Percentiles rank a stretch among this genome's conserved stretches.
Conservation (phyloP, 2,113 vertebrate genomes). For the Nymphicus hollandicus region DNA sequence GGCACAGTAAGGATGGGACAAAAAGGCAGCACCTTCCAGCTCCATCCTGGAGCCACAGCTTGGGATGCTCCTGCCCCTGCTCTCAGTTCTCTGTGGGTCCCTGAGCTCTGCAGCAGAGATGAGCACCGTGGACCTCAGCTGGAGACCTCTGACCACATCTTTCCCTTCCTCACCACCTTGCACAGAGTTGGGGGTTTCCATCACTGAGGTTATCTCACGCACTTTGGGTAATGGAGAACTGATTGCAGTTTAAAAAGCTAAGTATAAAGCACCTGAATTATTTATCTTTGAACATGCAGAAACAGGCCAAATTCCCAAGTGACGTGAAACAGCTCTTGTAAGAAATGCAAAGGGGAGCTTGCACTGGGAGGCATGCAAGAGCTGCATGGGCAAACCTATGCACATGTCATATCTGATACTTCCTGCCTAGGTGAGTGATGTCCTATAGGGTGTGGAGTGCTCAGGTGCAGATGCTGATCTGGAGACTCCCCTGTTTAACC, state of each 20-base stretch:
- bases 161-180: background rate
- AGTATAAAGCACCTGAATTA: conserved; percentile 7
- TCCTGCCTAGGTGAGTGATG: background rate
- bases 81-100: background rate
- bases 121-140: accelerated
- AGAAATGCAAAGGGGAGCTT: background rate
- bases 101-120: background rate
- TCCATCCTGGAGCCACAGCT: background rate
- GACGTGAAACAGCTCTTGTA: background rate
- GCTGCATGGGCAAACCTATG: background rate
- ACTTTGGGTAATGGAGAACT: background rate
- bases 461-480: background rate
- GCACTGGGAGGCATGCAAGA: accelerated
- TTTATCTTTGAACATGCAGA: conserved; percentile 16
- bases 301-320: background rate
- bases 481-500: background rate
- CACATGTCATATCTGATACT: background rate
- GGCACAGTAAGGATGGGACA: background rate
- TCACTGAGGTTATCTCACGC: background rate
- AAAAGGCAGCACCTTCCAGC: background rate
- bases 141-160: accelerated
- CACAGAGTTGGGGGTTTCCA: background rate
- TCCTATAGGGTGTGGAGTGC: background rate
- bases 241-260: background rate
- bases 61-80: background rate